Percentiles rank a stretch among this genome's conserved stretches.
Conservation (phyloP, 2,888 invertebrate species). For the Morpho deidamia region DNA sequence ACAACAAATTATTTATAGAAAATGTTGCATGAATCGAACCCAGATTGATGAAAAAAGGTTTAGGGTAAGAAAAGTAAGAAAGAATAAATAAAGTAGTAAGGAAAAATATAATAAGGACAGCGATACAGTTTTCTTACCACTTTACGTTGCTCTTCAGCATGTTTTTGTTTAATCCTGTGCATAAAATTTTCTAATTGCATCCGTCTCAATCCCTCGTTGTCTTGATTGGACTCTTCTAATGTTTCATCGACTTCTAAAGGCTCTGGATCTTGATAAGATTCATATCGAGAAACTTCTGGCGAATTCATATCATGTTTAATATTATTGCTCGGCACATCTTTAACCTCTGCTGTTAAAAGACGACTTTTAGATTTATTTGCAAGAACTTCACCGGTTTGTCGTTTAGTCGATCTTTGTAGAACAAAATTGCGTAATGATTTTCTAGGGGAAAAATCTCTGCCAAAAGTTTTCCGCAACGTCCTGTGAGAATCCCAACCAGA, state of each 20-base stretch:
- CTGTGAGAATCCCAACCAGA: slow-evolving; percentile 70
- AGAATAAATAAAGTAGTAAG: too few relatives aligned
- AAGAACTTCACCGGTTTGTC: slow-evolving; percentile 31
- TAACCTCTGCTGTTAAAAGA: neutral
- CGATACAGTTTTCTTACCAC: slow-evolving; percentile 39
- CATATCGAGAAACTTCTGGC: slow-evolving; percentile 15
- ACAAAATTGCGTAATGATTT: slow-evolving; percentile 62
- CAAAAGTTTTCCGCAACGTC: slow-evolving; percentile 60
- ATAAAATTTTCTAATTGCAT: slow-evolving; percentile 44
- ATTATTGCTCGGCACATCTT: neutral
- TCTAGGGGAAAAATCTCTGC: slow-evolving; percentile 56
- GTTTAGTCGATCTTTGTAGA: slow-evolving; percentile 62
- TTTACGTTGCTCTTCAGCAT: slow-evolving; percentile 41
- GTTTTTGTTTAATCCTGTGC: slow-evolving; percentile 44
- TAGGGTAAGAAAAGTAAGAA: too few relatives aligned
- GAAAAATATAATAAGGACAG: too few relatives aligned
- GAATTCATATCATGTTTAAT: slow-evolving; percentile 10
- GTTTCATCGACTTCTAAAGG: slow-evolving; percentile 5
- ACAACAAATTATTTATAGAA: too few relatives aligned
- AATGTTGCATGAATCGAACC: too few relatives aligned
- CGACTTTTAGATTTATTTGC: slow-evolving; percentile 2
- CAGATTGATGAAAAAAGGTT: too few relatives aligned
- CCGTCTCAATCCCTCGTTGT: slow-evolving; percentile 36
- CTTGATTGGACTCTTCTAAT: slow-evolving; percentile 24
- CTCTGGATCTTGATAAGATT: slow-evolving; percentile 15